Percentiles rank a stretch among this genome's conserved stretches.
phyloP scores from a whole-genome alignment of 2,888 invertebrate genomes.

The Agapetus fuscipes region DNA sequence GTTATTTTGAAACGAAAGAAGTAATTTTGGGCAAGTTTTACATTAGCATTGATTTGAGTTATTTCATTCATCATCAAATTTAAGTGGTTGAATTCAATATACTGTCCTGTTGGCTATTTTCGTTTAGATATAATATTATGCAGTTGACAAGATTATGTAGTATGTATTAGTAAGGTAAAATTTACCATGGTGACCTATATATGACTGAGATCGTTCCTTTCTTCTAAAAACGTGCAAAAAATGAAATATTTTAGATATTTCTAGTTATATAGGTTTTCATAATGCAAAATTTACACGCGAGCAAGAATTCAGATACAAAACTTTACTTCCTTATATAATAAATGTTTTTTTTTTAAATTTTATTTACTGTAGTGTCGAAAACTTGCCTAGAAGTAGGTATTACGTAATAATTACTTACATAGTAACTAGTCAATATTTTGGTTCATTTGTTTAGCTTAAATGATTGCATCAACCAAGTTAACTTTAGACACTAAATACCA shows the following conservation, averaged over 20 bases:
- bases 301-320: conserved; percentile 52
- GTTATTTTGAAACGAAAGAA: too few species aligned
- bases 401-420: conserved; percentile 48
- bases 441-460: conserved; percentile 36
- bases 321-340: conserved; percentile 42
- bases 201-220: conserved; percentile 9
- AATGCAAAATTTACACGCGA: conserved; percentile 46
- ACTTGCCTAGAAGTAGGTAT: conserved; percentile 41
- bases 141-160: too few species aligned
- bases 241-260: conserved; percentile 8
- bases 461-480: conserved; percentile 40
- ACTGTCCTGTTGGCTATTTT: too few species aligned
- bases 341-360: conserved; percentile 45
- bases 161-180: conserved; percentile 3
- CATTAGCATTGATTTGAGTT: too few species aligned
- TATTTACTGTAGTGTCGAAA: conserved; percentile 47
- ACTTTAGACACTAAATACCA: conserved; percentile 15
- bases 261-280: conserved; percentile 9
- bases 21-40: too few species aligned
- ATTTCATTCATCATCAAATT: too few species aligned
- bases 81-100: too few species aligned
- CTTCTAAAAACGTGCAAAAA: conserved; percentile 17
- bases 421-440: conserved; percentile 47
- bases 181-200: conserved; percentile 11
- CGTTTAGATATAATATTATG: too few species aligned